Evolutionary conservation across 1,140 invertebrate species (phyloP), one percentile per base, ranked within the genome.

Genomic region (Drosophila kurseongensis): DNA sequence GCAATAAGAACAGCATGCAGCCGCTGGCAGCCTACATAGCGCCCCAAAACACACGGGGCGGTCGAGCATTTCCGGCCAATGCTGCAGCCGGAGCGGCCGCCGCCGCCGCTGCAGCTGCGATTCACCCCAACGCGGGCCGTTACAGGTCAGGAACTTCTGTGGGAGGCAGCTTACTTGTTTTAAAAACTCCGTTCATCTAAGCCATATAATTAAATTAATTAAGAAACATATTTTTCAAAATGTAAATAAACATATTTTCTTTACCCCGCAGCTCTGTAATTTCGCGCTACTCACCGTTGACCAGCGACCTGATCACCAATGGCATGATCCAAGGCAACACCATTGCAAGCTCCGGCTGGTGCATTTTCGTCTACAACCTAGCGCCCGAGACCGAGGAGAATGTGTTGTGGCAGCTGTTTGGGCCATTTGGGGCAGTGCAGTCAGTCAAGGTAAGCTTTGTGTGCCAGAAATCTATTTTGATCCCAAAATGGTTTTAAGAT

Each of bases 321-420:
- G 96, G 96, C 42, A 96, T 97, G 94, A 94, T 97, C 74, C 96
- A 97, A 8, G 96, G 96, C 44, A 96, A 96, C 86, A 95, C 95
- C 67, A 96, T 96, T 94, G 96, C 95, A 90, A 95, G 96, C 40
- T 92, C 92, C 0, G 97, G 97, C 50, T 99, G 98, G 97, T 99
- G 98, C 93, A 98, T 99, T 93, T 99, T 99, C 93, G 98, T 99
- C 8, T 99, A 99, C 94, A 99, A 99, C 93, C 94, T 99, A 72
- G 98, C 98, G 2, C 98, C 98, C 2, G 99, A 99, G 92, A 99
- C 98, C 0, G 98, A 99, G 93, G 99, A 99, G 93, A 98, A 98
- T 93, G 97, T 99, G 44, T 94, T 99, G 58, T 99, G 99, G 99
- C 98, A 99, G 93, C 94, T 99, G 75, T 99, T 99, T 94, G 99